Base-by-base conservation (phyloP, 2,113 vertebrate species). In the Nycticebus coucang region DNA sequence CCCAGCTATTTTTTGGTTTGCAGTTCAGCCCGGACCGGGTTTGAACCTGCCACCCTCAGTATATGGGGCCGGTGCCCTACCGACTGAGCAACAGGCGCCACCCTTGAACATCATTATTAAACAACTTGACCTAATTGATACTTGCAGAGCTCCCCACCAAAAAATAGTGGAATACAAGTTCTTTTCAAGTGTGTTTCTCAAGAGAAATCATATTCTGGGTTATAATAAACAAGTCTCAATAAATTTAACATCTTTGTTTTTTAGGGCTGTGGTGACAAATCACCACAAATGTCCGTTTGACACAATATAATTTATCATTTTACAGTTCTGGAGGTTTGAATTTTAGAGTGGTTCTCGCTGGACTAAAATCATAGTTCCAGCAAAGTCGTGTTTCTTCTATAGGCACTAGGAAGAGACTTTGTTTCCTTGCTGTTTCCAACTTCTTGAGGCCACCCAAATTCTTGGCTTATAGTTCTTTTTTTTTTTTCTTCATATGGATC, bases 171-270 rank as follows among this genome's bases (percentile, higher is more conserved):
- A 53, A 2, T 55, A 45, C 79, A 45, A 11, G 72, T 60, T 82
- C 19, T 64, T 45, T 78, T 88, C 33, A 91, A 83, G 24, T 64
- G 12, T 83, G 26, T 79, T 88, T 50, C 55, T 57, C 64, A 30
- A 50, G 17, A 60, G 41, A 72, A 62, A 55, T 21, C 9, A 24
- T 93, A 21, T 57, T 74, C 78, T 84, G 35, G 9, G 3, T 60
- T 84, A 79, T 68, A 66, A 79, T 66, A 72, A 87, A 86, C 18
- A 8, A 60, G 14, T 75, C 8, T 68, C 21, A 26, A 17, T 41
- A 57, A 28, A 95, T 93, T 87, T 72, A 53, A 59, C 69, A 14
- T 83, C 35, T 86, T 79, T 33, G 26, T 57, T 94, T 89, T 94
- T 89, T 78, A 50, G 24, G 60, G 45, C 55, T 77, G 9, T n/a